Percentiles rank a stretch among this genome's conserved stretches.
These are phyloP conservation scores for Plodia interpunctella DNA, from an alignment of 1,140 invertebrate species.

Conservation along the genomic window DNA sequence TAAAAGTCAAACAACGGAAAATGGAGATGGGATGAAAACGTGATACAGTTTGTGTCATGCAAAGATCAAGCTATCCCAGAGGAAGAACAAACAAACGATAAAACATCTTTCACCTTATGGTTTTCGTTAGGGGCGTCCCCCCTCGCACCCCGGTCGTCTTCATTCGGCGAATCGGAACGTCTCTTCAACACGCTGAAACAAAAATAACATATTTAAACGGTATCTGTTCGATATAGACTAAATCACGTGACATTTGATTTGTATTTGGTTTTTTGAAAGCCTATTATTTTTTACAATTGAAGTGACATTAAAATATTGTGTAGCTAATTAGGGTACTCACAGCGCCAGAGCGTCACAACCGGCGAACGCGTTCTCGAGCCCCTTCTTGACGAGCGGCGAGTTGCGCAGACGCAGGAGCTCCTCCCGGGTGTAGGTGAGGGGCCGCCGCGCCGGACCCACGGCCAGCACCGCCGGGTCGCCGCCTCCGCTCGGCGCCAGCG, in stretches of 20 bases:
- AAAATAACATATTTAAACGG: not conserved
- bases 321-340: slow-evolving; percentile 36
- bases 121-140: slow-evolving; percentile 68
- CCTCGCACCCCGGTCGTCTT: slow-evolving; percentile 76
- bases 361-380: slow-evolving; percentile 78
- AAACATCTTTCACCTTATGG: slow-evolving; percentile 47
- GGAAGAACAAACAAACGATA: not conserved
- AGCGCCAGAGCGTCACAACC: slow-evolving; percentile 73
- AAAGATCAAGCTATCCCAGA: no score
- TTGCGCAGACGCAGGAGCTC: slow-evolving; percentile 79
- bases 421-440: slow-evolving; percentile 75
- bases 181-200: slow-evolving; percentile 68
- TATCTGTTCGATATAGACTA: not conserved
- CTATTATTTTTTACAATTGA: not conserved
- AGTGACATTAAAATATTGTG: not conserved
- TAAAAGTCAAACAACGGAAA: no score
- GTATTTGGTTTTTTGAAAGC: no score
- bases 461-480: slow-evolving; percentile 64
- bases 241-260: no score
- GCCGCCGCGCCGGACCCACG: slow-evolving; percentile 51
- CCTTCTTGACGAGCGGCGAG: slow-evolving; percentile 77
- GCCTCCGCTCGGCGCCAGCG: slow-evolving; percentile 35
- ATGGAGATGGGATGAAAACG: no score
- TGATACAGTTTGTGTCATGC: no score
- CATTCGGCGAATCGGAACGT: slow-evolving; percentile 79